Evolutionary conservation across 2,797 vertebrate species (phyloP).

Genomic region (Brachyalestes nurse): DNA sequence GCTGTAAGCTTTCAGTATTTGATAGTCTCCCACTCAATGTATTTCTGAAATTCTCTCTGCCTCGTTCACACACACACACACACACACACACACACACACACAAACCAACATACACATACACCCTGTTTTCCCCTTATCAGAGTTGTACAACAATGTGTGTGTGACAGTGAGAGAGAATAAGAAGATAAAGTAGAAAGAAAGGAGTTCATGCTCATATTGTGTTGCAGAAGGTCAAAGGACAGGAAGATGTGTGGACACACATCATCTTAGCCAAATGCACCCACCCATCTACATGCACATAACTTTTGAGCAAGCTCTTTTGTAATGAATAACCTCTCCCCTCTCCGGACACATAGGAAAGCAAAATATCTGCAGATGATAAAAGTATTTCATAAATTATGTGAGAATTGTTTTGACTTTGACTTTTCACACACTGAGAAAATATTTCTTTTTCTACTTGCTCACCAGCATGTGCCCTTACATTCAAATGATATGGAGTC

Average conservation of each 20-base stretch:
- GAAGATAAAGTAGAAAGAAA: constrained; percentile 71
- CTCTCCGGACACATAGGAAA: constrained; percentile 33
- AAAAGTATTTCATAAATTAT: constrained; percentile 34
- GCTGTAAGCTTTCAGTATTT: too few species aligned
- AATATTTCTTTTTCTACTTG: constrained; percentile 35
- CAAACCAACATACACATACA: too few species aligned
- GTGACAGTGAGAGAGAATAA: constrained; percentile 68
- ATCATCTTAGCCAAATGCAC: constrained; percentile 40
- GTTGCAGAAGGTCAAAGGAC: constrained; percentile 54
- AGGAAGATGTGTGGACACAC: constrained; percentile 50
- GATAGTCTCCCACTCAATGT: too few species aligned
- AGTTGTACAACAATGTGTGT: not conserved
- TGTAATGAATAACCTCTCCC: constrained; percentile 35
- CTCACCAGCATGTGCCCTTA: not conserved
- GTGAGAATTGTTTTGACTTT: constrained; percentile 39
- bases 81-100: too few species aligned
- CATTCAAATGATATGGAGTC: not conserved
- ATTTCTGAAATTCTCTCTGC: too few species aligned
- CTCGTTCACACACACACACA: too few species aligned
- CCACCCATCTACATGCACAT: constrained; percentile 22
- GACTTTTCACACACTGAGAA: constrained; percentile 30
- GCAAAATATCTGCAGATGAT: constrained; percentile 44
- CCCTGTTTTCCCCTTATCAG: too few species aligned
- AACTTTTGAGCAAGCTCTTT: constrained; percentile 18
- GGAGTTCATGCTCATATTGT: constrained; percentile 57